Evolutionary conservation across 2,888 invertebrate genomes (phyloP).

Genomic region (Yponomeuta evonymella): DNA sequence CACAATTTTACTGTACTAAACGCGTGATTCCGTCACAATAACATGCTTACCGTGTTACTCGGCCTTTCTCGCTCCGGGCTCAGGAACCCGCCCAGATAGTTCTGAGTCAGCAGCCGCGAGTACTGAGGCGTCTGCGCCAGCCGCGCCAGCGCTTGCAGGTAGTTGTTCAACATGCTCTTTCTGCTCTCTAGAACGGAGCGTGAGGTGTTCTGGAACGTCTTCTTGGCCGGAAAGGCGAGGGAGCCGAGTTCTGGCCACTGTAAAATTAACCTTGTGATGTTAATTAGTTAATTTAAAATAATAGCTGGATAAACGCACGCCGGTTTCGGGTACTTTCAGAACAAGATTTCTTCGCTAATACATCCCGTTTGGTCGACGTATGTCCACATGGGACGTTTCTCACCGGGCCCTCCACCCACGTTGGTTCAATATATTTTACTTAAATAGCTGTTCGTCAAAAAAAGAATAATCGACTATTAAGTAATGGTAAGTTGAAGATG

Average conservation of each 20-base stretch:
- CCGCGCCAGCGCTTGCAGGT: constrained; percentile 80
- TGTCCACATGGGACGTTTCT: too few species aligned
- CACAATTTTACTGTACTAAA: neutral
- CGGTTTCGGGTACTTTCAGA: too few species aligned
- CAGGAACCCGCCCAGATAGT: constrained; percentile 65
- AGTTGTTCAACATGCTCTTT: constrained; percentile 87
- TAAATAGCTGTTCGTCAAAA: too few species aligned
- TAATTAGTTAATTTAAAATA: too few species aligned
- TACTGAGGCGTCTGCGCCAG: constrained; percentile 58
- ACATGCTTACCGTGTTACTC: constrained; percentile 50
- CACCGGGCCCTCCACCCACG: too few species aligned
- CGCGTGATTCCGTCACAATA: neutral
- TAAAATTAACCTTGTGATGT: constrained; percentile 27
- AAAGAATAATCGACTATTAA: too few species aligned
- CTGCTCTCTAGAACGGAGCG: constrained; percentile 88
- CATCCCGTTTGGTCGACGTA: too few species aligned
- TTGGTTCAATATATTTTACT: too few species aligned
- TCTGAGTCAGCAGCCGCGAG: constrained; percentile 51
- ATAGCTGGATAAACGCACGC: too few species aligned
- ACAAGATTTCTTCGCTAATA: too few species aligned
- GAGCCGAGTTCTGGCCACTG: constrained; percentile 87
- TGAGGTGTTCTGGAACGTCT: constrained; percentile 95
- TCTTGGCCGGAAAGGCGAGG: constrained; percentile 92
- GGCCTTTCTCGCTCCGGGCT: constrained; percentile 66
- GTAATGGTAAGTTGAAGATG: too few species aligned